Percentiles rank a stretch among this genome's conserved stretches.
Conservation (phyloP, 1,140 invertebrate species). For the Agrilus planipennis region DNA sequence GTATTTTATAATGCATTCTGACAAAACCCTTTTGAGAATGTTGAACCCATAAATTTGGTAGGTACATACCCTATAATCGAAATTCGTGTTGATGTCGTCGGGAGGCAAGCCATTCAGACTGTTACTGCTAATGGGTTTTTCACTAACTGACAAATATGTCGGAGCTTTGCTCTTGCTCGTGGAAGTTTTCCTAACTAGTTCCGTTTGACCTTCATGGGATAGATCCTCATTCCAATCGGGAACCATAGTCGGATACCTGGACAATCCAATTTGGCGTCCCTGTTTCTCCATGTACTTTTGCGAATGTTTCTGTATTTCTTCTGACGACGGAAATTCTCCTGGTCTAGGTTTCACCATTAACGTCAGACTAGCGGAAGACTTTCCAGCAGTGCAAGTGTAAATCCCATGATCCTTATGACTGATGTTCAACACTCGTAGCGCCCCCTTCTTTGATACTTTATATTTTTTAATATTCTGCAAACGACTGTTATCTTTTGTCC, state of each 20-base stretch:
- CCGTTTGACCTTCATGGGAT: constrained; percentile 29
- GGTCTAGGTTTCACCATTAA: constrained; percentile 61
- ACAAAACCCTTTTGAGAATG: not conserved
- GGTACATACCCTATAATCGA: constrained; percentile 23
- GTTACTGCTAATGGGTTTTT: constrained; percentile 10
- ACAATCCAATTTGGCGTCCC: too few species aligned
- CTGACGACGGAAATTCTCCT: constrained; percentile 63
- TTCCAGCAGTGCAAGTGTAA: constrained; percentile 71
- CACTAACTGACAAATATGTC: constrained; percentile 27
- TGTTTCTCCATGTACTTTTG: too few species aligned
- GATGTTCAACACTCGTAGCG: constrained; percentile 67
- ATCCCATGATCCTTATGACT: constrained; percentile 63
- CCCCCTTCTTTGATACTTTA: constrained; percentile 77
- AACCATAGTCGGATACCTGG: too few species aligned
- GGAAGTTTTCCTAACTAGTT: constrained; percentile 40
- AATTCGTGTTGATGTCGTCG: constrained; percentile 21
- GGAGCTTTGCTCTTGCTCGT: constrained; percentile 48
- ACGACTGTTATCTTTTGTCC: constrained; percentile 67
- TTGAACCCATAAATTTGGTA: not conserved
- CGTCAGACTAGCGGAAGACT: constrained; percentile 58
- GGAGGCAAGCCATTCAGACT: constrained; percentile 21
- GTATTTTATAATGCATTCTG: not conserved
- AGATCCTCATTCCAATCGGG: too few species aligned
- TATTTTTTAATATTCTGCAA: constrained; percentile 62
- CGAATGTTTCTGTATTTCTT: constrained; percentile 52